These are phyloP conservation scores for Boulengeromyrus knoepffleri DNA, from an alignment of 2,113 vertebrate genomes.

Conservation along the genomic window DNA sequence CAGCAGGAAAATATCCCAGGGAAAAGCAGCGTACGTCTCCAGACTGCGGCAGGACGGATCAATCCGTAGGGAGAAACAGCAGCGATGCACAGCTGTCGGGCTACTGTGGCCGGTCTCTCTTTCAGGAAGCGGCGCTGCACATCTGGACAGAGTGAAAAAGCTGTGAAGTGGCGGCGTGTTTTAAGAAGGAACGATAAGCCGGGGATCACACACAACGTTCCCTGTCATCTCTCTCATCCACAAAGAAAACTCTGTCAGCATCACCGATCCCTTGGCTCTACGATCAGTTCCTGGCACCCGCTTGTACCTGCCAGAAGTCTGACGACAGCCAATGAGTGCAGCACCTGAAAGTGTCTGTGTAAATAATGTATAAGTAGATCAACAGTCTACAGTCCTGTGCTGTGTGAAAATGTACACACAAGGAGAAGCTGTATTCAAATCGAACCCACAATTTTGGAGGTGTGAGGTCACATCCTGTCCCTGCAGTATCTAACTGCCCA, in stretches of 20 bases:
- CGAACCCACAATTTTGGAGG: background rate
- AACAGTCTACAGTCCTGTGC: background rate
- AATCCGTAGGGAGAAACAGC: constrained; percentile 31
- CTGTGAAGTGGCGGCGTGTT: constrained; percentile 54
- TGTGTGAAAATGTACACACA: background rate
- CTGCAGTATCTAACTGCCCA: background rate
- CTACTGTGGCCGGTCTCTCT: constrained; percentile 42
- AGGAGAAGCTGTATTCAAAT: background rate
- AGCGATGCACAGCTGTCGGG: constrained; percentile 52
- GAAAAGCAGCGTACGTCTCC: background rate
- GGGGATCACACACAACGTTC: constrained; percentile 44
- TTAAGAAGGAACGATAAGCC: constrained; percentile 51
- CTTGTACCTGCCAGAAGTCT: constrained; percentile 7
- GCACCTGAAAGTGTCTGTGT: background rate
- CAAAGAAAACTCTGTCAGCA: constrained; percentile 38
- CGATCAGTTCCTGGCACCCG: background rate
- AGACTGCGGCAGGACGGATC: background rate
- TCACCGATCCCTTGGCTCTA: constrained; percentile 41
- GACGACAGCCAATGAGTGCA: background rate
- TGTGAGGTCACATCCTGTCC: background rate
- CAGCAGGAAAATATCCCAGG: background rate
- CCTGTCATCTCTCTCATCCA: constrained; percentile 48
- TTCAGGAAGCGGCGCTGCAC: constrained; percentile 54
- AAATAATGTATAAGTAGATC: background rate
- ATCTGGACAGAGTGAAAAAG: constrained; percentile 62